phyloP scores from a whole-genome alignment of 2,797 vertebrate genomes.

The Eupleurogrammus muticus region DNA sequence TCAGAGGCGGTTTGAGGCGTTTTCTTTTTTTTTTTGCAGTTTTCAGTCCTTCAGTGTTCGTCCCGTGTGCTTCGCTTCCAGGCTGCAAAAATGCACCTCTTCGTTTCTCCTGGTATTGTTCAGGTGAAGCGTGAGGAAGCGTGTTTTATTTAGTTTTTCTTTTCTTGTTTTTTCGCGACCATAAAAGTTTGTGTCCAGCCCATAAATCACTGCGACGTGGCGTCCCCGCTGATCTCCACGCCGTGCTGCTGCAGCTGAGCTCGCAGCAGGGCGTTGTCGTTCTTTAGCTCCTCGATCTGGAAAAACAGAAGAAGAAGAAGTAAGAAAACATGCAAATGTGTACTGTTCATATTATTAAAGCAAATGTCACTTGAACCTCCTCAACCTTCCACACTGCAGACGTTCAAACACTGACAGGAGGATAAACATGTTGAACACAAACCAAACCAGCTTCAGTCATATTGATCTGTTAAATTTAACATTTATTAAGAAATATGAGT shows the following conservation, averaged over 20 bases:
- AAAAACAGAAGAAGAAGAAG: background rate
- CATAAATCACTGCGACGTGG: slow-evolving; percentile 84
- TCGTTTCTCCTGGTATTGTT: slow-evolving; percentile 47
- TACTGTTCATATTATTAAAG: too few species aligned
- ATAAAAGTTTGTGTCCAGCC: slow-evolving; percentile 17
- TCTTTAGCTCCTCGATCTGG: slow-evolving; percentile 94
- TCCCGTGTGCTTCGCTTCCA: slow-evolving; percentile 23
- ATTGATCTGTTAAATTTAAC: too few species aligned
- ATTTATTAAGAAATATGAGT: too few species aligned
- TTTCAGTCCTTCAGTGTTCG: slow-evolving; percentile 46
- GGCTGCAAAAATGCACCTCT: slow-evolving; percentile 44
- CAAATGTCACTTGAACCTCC: too few species aligned
- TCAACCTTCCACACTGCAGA: too few species aligned
- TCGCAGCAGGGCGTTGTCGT: slow-evolving; percentile 91
- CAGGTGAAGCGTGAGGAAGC: slow-evolving; percentile 45
- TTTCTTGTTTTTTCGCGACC: slow-evolving; percentile 28
- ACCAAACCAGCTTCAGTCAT: too few species aligned
- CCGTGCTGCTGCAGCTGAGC: slow-evolving; percentile 94
- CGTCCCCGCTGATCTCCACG: slow-evolving; percentile 89
- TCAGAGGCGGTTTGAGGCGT: too few species aligned
- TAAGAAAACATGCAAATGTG: background rate
- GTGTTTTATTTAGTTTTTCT: too few species aligned
- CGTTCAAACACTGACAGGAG: too few species aligned
- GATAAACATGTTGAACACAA: too few species aligned
- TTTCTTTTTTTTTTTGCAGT: too few species aligned